Base-by-base conservation (phyloP, 2,888 invertebrate genomes). In the Dromius quadrimaculatus region DNA sequence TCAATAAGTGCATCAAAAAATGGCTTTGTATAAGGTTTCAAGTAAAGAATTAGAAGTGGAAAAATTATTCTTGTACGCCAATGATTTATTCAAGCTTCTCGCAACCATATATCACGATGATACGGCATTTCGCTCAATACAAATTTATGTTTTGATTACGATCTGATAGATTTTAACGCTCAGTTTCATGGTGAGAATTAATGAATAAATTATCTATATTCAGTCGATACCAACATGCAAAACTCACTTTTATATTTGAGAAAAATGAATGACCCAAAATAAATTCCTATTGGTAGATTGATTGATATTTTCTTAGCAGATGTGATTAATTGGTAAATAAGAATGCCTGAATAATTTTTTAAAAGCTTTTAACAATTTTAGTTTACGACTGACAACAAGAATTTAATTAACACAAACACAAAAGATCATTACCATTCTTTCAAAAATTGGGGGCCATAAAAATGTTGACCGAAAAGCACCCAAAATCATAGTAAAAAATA, bases 101-200 rank as follows among this genome's bases (percentile, higher is more conserved):
- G 23, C 28, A 20, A 20, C 64, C 64, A 64, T 64, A 64, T 41
- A 64, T 64, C 64, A 64, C 64, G n/a, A 34, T 64, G 64, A 64
- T 20, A 50, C 64, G 64, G 50, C 64, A 64, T 36, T 50, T 64
- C 45, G 36, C n/a, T 64, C 64, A 64, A 64, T 63, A 45, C 63
- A 63, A 63, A 63, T 64, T 45, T 50, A 64, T 64, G 64, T 50
- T 64, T 64, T 64, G 64, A 64, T 64, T 64, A 64, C 64, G 13
- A 64, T 64, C 64, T 32, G 17, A 17, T 9, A 19, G 47, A 64
- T 64, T 64, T 64, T 47, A 45, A 63, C 38, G 38, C 38, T 41
- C 62, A 20, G 43, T 17, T 15, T 38, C 62, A 23, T 28, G 41
- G 62, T 22, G 41, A 36, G 36, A 62, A 62, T 62, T 62, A 62